Percentiles rank a stretch among this genome's conserved stretches.
Evolutionary conservation across 2,113 vertebrate genomes (phyloP).

Genomic region (Donacobius atricapilla): DNA sequence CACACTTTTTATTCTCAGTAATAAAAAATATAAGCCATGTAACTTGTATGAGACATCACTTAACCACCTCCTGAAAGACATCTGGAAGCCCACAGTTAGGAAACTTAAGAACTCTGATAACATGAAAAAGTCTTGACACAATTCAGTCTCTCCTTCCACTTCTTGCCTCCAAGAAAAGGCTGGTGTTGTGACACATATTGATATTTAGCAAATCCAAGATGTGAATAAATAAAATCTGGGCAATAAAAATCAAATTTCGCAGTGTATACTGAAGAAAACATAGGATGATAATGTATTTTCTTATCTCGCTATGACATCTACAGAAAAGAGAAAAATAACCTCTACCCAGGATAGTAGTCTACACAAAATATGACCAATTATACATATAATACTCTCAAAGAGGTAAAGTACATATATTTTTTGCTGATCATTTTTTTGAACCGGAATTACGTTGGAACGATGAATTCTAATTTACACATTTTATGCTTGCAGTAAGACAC

Average conservation of each 20-base stretch:
- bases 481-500: background rate
- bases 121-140: background rate
- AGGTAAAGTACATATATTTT: background rate
- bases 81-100: background rate
- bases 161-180: background rate
- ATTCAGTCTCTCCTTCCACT: background rate
- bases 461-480: background rate
- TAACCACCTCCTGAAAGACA: background rate
- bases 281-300: background rate
- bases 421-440: background rate
- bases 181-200: background rate
- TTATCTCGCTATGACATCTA: background rate
- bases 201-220: background rate
- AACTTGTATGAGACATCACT: background rate
- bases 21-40: background rate
- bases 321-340: accelerated
- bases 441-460: background rate
- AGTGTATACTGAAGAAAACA: background rate
- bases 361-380: background rate
- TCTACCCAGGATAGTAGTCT: background rate
- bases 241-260: background rate
- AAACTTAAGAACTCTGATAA: background rate
- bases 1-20: background rate
- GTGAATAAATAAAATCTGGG: background rate
- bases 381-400: background rate